phyloP scores from a whole-genome alignment of 1,140 invertebrate genomes.

The Drosophila pachea region DNA sequence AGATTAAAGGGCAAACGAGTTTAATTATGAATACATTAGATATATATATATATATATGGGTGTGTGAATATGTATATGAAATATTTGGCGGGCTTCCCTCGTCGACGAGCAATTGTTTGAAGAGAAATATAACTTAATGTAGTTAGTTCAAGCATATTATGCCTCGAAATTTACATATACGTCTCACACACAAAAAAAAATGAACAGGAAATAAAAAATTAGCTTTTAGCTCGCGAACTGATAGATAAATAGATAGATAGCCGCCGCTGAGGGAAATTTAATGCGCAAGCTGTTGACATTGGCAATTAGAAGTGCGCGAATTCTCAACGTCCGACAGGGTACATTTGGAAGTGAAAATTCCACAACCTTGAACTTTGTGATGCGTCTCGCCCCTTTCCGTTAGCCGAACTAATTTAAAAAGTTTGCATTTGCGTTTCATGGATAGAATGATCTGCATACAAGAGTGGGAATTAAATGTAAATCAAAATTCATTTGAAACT shows the following conservation, averaged over 20 bases:
- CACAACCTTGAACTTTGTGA: constrained; percentile 46
- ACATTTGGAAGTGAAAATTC: constrained; percentile 5
- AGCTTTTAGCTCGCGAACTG: constrained; percentile 28
- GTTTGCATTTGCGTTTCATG: constrained; percentile 49
- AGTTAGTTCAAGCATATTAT: constrained; percentile 16
- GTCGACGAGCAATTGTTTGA: constrained; percentile 47
- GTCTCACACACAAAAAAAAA: not conserved
- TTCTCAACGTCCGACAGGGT: constrained; percentile 18
- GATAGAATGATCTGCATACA: constrained; percentile 25
- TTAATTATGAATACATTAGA: not conserved
- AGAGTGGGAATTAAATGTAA: not conserved
- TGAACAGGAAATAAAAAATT: constrained; percentile 1
- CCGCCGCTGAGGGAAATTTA: not conserved
- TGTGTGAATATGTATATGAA: constrained; percentile 31
- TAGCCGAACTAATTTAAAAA: constrained; percentile 33
- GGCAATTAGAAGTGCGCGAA: constrained; percentile 40
- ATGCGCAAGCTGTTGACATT: constrained; percentile 32
- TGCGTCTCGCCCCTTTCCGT: constrained; percentile 30
- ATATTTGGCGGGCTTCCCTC: constrained; percentile 56
- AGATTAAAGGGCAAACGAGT: constrained; percentile 40
- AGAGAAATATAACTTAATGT: constrained; percentile 49
- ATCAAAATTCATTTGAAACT: not conserved
- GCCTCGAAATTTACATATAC: constrained; percentile 38
- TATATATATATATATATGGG: not conserved
- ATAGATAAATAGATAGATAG: constrained; percentile 13